Conservation (phyloP, 2,888 invertebrate genomes). For the Masnerella sp. region DNA sequence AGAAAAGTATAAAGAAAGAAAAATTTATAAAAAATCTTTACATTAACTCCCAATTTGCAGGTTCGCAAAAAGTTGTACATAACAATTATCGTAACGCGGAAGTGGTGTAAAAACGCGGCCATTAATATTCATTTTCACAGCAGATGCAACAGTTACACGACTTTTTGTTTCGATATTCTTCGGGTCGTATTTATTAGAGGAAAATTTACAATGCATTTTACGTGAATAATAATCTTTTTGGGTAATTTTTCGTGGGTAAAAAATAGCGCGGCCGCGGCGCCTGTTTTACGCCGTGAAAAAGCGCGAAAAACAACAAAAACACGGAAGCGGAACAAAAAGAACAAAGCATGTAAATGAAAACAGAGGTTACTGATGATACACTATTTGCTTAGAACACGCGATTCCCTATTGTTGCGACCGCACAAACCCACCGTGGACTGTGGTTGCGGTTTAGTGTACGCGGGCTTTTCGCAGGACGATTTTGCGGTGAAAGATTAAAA, state of each 20-base stretch:
- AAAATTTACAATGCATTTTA: slow-evolving; percentile 38
- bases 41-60: too few species aligned
- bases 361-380: slow-evolving; percentile 55
- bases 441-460: slow-evolving; percentile 56
- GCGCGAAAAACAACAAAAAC: slow-evolving; percentile 22
- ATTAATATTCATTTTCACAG: slow-evolving; percentile 48
- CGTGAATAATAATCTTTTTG: slow-evolving; percentile 39
- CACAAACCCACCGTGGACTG: slow-evolving; percentile 54
- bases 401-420: slow-evolving; percentile 58
- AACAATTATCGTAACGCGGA: slow-evolving; percentile 33
- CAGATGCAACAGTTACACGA: slow-evolving; percentile 42
- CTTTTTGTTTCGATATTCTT: slow-evolving; percentile 37
- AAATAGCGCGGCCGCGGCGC: slow-evolving; percentile 4
- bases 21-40: too few species aligned
- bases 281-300: slow-evolving; percentile 27
- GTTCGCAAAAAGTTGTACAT: too few species aligned
- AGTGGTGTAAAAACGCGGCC: slow-evolving; percentile 29
- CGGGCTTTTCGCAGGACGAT: slow-evolving; percentile 53
- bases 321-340: slow-evolving; percentile 14
- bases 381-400: slow-evolving; percentile 58
- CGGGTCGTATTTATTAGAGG: slow-evolving; percentile 29
- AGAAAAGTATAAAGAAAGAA: too few species aligned
- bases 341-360: slow-evolving; percentile 53
- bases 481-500: slow-evolving; percentile 56
- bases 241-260: slow-evolving; percentile 23